Evolutionary conservation across 2,113 vertebrate genomes (phyloP).

Genomic region (Plecotus auritus): DNA sequence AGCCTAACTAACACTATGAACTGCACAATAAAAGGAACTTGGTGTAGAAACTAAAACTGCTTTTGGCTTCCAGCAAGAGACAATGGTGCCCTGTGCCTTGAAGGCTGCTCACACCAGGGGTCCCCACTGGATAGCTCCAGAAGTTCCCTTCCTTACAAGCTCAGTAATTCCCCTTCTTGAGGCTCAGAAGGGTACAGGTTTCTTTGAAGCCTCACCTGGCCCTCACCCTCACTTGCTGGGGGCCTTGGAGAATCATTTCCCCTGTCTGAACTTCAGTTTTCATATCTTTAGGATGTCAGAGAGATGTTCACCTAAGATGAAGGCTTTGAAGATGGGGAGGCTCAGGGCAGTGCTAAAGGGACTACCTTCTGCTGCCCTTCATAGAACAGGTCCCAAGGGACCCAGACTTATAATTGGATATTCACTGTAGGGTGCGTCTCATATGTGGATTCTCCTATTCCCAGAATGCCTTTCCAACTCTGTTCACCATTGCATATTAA

Average conservation of each 20-base stretch:
- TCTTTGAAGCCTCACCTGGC: background rate
- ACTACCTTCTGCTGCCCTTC: background rate
- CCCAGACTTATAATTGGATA: background rate
- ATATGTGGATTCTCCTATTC: background rate
- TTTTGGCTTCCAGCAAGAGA: background rate
- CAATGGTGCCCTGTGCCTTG: background rate
- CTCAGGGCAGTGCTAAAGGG: background rate
- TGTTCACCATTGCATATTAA: background rate
- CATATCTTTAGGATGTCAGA: background rate
- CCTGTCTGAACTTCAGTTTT: background rate
- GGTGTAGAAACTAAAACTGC: background rate
- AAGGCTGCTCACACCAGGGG: background rate
- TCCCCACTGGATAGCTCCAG: background rate
- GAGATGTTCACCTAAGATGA: background rate
- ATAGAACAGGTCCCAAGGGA: background rate
- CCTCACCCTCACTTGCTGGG: background rate
- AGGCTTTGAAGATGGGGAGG: background rate
- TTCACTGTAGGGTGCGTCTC: background rate
- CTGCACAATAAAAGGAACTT: background rate
- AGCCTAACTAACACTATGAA: background rate
- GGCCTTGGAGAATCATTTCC: background rate
- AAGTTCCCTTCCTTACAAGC: background rate
- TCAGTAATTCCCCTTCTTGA: background rate
- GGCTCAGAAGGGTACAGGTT: background rate
- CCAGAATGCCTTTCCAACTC: background rate